Percentiles rank a stretch among this genome's conserved stretches.
Conservation (phyloP, 2,888 invertebrate species). For the Dicycla oo region DNA sequence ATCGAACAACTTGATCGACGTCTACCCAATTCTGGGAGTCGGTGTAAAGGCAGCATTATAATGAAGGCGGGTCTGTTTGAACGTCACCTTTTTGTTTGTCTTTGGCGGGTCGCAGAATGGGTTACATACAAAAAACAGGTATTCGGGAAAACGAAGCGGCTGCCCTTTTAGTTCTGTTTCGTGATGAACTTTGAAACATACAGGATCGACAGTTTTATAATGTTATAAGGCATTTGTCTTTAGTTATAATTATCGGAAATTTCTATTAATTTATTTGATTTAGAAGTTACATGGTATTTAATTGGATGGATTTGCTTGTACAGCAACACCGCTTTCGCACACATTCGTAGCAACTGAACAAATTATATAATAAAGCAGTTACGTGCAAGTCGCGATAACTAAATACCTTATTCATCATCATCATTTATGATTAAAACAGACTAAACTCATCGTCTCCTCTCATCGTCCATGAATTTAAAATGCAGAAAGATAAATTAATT, state of each 20-base stretch:
- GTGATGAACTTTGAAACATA: background rate
- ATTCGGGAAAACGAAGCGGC: constrained; percentile 29
- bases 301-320: background rate
- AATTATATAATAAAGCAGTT: background rate
- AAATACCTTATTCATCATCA: background rate
- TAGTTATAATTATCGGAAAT: background rate
- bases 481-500: background rate
- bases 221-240: background rate
- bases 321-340: background rate
- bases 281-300: background rate
- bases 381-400: background rate
- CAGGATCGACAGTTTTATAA: background rate
- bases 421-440: no score
- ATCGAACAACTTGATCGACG: constrained; percentile 74
- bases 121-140: constrained; percentile 20
- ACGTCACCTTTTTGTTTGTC: constrained; percentile 56
- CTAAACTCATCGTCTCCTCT: no score
- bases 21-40: constrained; percentile 70
- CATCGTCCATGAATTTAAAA: background rate
- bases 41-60: constrained; percentile 62
- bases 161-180: constrained; percentile 20
- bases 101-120: constrained; percentile 21
- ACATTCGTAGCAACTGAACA: background rate
- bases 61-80: constrained; percentile 66
- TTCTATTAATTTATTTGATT: background rate